phyloP scores from a whole-genome alignment of 92 coral and sea anemone genomes.

The Galaxea fascicularis region DNA sequence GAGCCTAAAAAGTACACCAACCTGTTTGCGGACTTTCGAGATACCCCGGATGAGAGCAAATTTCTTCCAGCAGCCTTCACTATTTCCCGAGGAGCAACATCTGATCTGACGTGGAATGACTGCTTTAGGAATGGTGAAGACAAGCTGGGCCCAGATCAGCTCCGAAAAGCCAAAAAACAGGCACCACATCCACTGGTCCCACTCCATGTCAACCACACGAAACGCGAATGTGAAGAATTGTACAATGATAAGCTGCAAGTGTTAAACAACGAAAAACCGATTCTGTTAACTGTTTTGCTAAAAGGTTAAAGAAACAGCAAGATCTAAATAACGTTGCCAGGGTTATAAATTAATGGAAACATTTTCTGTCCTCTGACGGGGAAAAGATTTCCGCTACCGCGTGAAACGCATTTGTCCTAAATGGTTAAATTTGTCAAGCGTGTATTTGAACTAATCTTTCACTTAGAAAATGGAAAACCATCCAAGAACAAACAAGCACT shows the following conservation, averaged over 20 bases:
- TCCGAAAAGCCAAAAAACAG: conserved; percentile 85
- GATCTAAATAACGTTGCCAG: no score
- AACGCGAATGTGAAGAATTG: conserved; percentile 80
- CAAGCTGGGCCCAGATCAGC: conserved; percentile 89
- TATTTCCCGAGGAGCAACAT: conserved; percentile 67
- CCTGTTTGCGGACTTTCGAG: conserved; percentile 79
- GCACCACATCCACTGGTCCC: conserved; percentile 93
- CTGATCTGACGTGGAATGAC: conserved; percentile 75
- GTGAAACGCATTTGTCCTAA: no score
- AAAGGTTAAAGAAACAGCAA: no score
- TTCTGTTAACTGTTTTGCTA: not conserved
- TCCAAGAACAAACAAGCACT: no score
- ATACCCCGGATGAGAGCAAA: conserved; percentile 75
- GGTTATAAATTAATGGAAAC: no score
- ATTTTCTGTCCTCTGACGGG: no score
- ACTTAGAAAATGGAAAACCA: no score
- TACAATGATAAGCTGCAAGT: conserved; percentile 78
- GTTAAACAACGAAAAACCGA: not conserved
- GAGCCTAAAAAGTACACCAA: conserved; percentile 30
- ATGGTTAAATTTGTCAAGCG: no score
- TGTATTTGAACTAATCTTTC: no score
- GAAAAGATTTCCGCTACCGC: no score
- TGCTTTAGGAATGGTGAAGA: conserved; percentile 80
- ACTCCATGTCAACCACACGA: conserved; percentile 83
- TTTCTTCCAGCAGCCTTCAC: conserved; percentile 67